phyloP scores from a whole-genome alignment of 2,888 invertebrate species.

The Agrochola lota region DNA sequence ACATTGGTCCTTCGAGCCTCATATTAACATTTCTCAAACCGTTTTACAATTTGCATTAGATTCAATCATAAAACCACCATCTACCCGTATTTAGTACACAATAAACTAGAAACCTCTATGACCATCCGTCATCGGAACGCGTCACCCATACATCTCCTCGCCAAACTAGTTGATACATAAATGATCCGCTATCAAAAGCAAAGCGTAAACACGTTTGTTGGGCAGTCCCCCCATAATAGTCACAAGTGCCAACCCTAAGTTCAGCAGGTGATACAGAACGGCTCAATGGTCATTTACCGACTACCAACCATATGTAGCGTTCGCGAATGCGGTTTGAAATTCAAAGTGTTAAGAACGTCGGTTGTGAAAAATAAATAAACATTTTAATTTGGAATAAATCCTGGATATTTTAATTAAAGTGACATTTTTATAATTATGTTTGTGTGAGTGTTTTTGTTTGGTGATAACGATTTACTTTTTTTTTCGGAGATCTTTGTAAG shows the following conservation, averaged over 20 bases:
- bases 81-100: not conserved
- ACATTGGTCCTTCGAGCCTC: not conserved
- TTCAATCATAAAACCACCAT: not conserved
- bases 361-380: conserved; percentile 54
- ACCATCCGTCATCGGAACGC: conserved; percentile 14
- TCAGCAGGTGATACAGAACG: conserved; percentile 76
- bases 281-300: conserved; percentile 83
- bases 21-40: not conserved
- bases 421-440: conserved; percentile 40
- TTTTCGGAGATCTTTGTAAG: conserved; percentile 53
- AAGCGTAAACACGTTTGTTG: conserved; percentile 49
- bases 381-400: conserved; percentile 42
- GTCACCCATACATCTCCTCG: conserved; percentile 26
- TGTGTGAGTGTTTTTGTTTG: conserved; percentile 58
- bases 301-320: conserved; percentile 79
- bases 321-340: conserved; percentile 76
- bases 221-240: conserved; percentile 56
- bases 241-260: conserved; percentile 62
- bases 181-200: conserved; percentile 40
- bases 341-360: conserved; percentile 72
- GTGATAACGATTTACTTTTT: conserved; percentile 40
- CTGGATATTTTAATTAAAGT: conserved; percentile 40
- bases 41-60: not conserved
- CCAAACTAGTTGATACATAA: conserved; percentile 30
- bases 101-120: conserved; percentile 11